Evolutionary conservation across 2,113 vertebrate genomes (phyloP), one percentile per base, ranked within the genome.

Genomic region (Isurus oxyrinchus): DNA sequence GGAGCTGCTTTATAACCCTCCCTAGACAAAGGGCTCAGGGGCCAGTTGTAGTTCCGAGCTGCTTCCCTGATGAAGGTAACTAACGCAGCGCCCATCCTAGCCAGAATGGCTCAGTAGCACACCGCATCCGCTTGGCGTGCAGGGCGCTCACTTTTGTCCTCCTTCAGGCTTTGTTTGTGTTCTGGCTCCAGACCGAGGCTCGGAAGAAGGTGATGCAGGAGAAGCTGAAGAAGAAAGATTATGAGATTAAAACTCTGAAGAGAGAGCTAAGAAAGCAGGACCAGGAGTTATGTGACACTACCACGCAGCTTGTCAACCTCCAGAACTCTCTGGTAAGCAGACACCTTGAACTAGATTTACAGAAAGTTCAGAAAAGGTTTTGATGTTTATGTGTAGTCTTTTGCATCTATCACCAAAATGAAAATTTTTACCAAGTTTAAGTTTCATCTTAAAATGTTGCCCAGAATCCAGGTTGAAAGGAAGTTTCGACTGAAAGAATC

Each of bases 121-220:
- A 31, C 53, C 16, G 8, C n/a, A 7, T 40, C 1, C 3, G 4
- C 57, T 63, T 93, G 59, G 2, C 0, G 16, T 21, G 4, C 1
- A 61, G 35, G 4, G 59, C 19, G 0, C 35, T n/a, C 53, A 59
- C 53, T 14, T 90, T 53, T 23, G 40, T 8, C 55, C 88, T 57
- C 4, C 35, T 40, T 94, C 35, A n/a, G 61, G 49, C 23, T 88
- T 88, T 88, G 49, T 88, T 88, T 63, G 6, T 87, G 67, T 96
- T 11, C 94, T 49, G 96, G 61, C 44, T 57, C n/a, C 97, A 98
- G 98, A 95, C 96, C 23, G 96, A 96, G 61, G 63, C 96, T 94
- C 96, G 57, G 72, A 97, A 96, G 53, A 91, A 96, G 21, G 44
- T 59, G 49, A 96, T 97, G 95, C 88, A 2, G 0, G 96, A 95